Evolutionary conservation across 2,113 vertebrate genomes (phyloP).

Genomic region (Anhinga rufa): DNA sequence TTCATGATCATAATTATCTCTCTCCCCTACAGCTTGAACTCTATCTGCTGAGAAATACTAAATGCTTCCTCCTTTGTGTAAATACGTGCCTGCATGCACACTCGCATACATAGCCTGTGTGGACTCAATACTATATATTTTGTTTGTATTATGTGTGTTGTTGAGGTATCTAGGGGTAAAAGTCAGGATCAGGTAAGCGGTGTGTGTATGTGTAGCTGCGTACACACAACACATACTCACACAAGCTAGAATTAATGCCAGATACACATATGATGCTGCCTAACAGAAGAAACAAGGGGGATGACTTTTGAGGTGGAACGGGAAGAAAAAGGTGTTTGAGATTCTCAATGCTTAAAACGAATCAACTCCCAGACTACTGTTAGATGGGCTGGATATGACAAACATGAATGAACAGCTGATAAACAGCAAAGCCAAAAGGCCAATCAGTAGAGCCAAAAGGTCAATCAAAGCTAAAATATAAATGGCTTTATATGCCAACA

Average conservation of each 20-base stretch:
- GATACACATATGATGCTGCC: neutral
- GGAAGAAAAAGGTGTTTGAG: neutral
- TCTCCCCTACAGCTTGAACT: slow-evolving; percentile 8
- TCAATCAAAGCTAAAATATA: neutral
- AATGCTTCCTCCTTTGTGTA: neutral
- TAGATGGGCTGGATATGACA: neutral
- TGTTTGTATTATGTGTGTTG: neutral
- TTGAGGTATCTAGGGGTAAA: neutral
- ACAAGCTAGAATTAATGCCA: neutral
- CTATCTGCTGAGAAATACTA: neutral
- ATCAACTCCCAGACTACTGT: neutral
- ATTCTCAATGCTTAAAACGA: neutral
- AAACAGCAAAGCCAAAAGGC: neutral
- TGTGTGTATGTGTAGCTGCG: neutral
- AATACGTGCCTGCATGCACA: neutral
- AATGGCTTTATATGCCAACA: neutral
- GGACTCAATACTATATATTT: neutral
- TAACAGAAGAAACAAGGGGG: neutral
- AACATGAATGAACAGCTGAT: neutral
- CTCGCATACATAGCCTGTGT: neutral
- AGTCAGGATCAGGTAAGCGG: neutral
- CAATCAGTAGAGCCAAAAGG: neutral
- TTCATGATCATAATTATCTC: slow-evolving; percentile 38
- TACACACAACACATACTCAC: neutral
- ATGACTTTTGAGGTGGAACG: neutral